Evolutionary conservation across 1,140 invertebrate species (phyloP).

Genomic region (Leptonema lineaticorne): DNA sequence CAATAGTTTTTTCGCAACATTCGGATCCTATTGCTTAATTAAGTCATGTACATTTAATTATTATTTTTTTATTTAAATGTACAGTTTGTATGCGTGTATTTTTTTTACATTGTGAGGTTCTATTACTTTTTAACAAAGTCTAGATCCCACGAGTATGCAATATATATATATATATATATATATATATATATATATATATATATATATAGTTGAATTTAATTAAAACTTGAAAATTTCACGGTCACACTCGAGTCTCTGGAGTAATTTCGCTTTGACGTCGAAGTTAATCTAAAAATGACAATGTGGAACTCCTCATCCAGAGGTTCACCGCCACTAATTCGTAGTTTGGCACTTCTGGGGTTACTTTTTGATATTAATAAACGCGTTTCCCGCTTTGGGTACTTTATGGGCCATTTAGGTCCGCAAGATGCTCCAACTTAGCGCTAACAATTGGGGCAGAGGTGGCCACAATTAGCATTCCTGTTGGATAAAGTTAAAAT

Average conservation of each 20-base stretch:
- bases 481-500: constrained; percentile 31
- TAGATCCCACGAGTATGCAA: no score
- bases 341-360: neutral
- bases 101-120: no score
- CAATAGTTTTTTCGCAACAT: no score
- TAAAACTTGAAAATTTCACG: neutral
- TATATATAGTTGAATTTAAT: no score
- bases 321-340: neutral
- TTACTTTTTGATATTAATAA: neutral
- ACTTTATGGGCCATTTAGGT: constrained; percentile 28
- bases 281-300: neutral
- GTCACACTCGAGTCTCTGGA: neutral
- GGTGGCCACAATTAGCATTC: constrained; percentile 31
- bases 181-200: no score
- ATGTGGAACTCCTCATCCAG: neutral
- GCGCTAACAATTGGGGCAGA: neutral
- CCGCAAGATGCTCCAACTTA: constrained; percentile 21
- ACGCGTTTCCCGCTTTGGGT: neutral
- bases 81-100: no score
- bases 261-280: neutral
- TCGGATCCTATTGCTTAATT: no score
- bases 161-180: no score
- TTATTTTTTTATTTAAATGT: no score
- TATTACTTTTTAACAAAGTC: no score
- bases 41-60: no score